These are phyloP conservation scores for Rhombomys opimus DNA, from an alignment of 2,113 vertebrate species.

Conservation along the genomic window DNA sequence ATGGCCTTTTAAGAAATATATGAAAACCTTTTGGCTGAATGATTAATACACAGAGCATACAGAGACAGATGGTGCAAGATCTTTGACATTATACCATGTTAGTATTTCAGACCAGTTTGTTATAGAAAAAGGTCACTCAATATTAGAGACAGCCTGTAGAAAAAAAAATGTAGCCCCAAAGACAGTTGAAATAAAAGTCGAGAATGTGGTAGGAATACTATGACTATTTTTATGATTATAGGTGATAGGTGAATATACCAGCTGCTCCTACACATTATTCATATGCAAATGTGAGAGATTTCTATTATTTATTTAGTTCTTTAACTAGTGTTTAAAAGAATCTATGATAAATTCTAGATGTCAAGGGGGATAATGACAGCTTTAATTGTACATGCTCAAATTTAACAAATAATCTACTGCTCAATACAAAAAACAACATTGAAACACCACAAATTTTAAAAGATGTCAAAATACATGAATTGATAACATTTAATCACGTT, in stretches of 20 bases:
- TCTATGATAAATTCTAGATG: neutral
- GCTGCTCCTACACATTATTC: neutral
- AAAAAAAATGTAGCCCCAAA: constrained; percentile 57
- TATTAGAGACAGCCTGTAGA: constrained; percentile 69
- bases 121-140: constrained; percentile 77
- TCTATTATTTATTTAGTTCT: neutral
- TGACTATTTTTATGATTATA: neutral
- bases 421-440: neutral
- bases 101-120: constrained; percentile 78
- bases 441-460: neutral
- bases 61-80: constrained; percentile 73
- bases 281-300: neutral
- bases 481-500: neutral
- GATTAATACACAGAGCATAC: constrained; percentile 70
- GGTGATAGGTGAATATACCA: neutral
- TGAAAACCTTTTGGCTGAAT: constrained; percentile 68
- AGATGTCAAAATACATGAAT: neutral
- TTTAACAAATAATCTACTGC: neutral
- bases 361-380: neutral
- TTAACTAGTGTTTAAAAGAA: neutral
- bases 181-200: constrained; percentile 41
- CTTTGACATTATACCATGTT: constrained; percentile 79
- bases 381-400: neutral
- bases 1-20: constrained; percentile 69
- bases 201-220: neutral